A percentile compares a stretch with the other conserved stretches of the same genome.
phyloP scores from a whole-genome alignment of 2,797 vertebrate species.

The Melanotaenia parkinsoni region DNA sequence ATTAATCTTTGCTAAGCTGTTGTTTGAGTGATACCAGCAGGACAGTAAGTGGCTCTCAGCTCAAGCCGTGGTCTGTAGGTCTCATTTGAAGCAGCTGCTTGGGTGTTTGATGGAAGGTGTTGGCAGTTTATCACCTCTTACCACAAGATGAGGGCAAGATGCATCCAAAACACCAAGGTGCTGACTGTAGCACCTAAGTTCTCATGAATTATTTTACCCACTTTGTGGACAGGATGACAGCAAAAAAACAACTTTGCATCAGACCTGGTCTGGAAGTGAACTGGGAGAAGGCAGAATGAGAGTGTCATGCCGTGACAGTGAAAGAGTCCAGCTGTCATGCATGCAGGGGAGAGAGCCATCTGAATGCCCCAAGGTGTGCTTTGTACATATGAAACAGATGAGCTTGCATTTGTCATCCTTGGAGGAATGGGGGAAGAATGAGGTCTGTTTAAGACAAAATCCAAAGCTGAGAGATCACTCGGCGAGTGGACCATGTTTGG shows the following conservation, averaged over 20 bases:
- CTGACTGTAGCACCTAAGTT: slow-evolving; percentile 32
- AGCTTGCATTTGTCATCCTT: slow-evolving; percentile 52
- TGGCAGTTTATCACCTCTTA: slow-evolving; percentile 62
- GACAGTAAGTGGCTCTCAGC: slow-evolving; percentile 67
- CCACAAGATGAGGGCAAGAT: slow-evolving; percentile 1
- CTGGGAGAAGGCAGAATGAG: slow-evolving; percentile 21
- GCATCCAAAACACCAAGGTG: slow-evolving; percentile 16
- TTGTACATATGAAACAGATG: slow-evolving; percentile 54
- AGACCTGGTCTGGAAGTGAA: slow-evolving; percentile 27
- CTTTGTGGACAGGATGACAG: slow-evolving; percentile 22
- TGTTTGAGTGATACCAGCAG: slow-evolving; percentile 75
- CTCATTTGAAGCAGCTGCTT: slow-evolving; percentile 56
- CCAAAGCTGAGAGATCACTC: slow-evolving; percentile 48
- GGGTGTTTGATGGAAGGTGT: slow-evolving; percentile 65
- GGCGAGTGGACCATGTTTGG: slow-evolving; percentile 70
- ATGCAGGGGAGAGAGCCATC: slow-evolving; percentile 1
- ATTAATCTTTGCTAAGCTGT: slow-evolving; percentile 80
- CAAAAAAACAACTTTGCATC: slow-evolving; percentile 32
- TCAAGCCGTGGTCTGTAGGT: slow-evolving; percentile 58
- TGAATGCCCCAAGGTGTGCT: slow-evolving; percentile 46
- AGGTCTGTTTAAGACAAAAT: slow-evolving; percentile 50
- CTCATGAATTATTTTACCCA: not conserved
- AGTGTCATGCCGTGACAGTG: slow-evolving; percentile 24
- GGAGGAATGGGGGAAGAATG: not conserved
- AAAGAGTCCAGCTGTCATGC: slow-evolving; percentile 32